A percentile compares a stretch with the other conserved stretches of the same genome.
phyloP scores from a whole-genome alignment of 2,888 invertebrate species.

The Leptothorax acervorum region DNA sequence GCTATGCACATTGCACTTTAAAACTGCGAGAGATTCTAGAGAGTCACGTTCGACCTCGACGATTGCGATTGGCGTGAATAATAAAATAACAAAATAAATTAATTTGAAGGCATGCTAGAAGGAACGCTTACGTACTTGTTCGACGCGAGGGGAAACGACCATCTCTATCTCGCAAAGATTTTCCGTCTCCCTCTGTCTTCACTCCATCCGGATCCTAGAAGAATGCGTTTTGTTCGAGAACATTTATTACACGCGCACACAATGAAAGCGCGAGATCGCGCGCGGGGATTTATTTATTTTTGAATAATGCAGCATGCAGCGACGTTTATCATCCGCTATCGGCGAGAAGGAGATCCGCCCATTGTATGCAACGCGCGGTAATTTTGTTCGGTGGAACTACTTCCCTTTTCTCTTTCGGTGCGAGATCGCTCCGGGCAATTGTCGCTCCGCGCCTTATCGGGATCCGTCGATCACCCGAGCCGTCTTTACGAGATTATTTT shows the following conservation, averaged over 20 bases:
- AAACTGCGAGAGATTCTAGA: neutral
- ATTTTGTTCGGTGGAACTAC: constrained; percentile 50
- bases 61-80: neutral
- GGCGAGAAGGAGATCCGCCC: constrained; percentile 47
- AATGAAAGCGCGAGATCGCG: constrained; percentile 25
- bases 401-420: constrained; percentile 37
- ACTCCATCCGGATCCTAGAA: neutral
- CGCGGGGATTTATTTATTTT: constrained; percentile 52
- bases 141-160: neutral
- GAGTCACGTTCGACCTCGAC: neutral
- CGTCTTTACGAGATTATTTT: neutral
- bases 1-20: neutral
- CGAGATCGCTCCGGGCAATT: constrained; percentile 30
- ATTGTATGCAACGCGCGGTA: constrained; percentile 53
- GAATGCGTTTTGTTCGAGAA: constrained; percentile 18
- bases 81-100: constrained; percentile 3
- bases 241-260: constrained; percentile 42
- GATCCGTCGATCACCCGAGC: constrained; percentile 11
- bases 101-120: neutral
- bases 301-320: constrained; percentile 54
- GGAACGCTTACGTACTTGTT: neutral
- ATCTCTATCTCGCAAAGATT: neutral
- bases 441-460: constrained; percentile 33
- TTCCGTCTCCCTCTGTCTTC: neutral
- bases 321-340: constrained; percentile 52